Evolutionary conservation across 2,113 vertebrate genomes (phyloP).

Genomic region (Grantiella picta): DNA sequence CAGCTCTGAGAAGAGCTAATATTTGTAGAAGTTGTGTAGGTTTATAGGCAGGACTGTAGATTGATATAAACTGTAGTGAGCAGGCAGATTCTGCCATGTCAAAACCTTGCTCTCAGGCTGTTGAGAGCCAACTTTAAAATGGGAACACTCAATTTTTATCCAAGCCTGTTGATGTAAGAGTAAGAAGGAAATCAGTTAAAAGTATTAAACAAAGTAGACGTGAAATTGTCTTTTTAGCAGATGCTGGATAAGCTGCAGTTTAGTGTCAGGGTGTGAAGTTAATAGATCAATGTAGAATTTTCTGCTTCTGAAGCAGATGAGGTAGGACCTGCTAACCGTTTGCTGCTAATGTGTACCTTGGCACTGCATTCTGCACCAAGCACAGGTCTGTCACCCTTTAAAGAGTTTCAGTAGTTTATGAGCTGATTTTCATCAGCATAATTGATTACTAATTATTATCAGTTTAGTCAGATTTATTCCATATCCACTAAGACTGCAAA

Average conservation of each 20-base stretch:
- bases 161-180: not conserved
- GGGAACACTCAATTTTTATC: not conserved
- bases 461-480: not conserved
- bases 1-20: not conserved
- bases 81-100: not conserved
- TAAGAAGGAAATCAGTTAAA: not conserved
- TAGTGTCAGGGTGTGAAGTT: not conserved
- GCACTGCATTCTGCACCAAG: not conserved
- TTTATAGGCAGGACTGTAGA: conserved; percentile 17
- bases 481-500: not conserved
- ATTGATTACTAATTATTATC: not conserved
- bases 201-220: not conserved
- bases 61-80: not conserved
- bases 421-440: not conserved
- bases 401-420: not conserved
- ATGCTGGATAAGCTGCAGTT: not conserved
- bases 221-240: not conserved
- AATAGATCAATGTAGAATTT: not conserved
- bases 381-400: not conserved
- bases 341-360: not conserved
- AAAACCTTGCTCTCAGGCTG: conserved; percentile 1
- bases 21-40: not conserved
- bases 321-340: not conserved
- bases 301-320: not conserved
- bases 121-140: not conserved